Evolutionary conservation across 1,140 invertebrate species (phyloP), one percentile per base, ranked within the genome.

Genomic region (Bombyx mandarina): DNA sequence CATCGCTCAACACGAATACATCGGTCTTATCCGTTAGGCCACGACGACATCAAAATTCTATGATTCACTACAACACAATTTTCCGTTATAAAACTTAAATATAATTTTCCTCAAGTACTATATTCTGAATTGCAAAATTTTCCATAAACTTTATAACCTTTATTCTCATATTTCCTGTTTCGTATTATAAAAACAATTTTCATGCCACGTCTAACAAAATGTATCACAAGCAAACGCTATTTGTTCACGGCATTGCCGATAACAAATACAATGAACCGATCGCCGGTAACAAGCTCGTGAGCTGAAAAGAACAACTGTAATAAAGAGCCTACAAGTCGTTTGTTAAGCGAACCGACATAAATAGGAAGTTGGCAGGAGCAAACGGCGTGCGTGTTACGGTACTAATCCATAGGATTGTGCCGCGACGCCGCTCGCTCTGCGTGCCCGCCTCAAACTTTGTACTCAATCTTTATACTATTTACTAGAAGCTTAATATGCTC

Each of bases 281-380:
- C 18, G 22, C 66, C 66, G 63, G 67, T 75, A 81, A 80, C 77
- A 75, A 76, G 71, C 62, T 82, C 70, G 75, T 83, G 76, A 82
- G 63, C 72, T 71, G 75, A 82, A 82, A 82, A 77, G 77, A 86
- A 86, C 83, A 86, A 82, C 75, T 85, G 83, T 81, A 86, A 84
- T 84, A 84, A 84, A 84, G 80, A 77, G 80, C 79, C 80, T 83
- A 86, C 83, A 85, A 86, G 83, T 85, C 84, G 82, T 84, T 83
- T 83, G 76, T 76, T 81, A 78, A 71, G 79, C 69, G 72, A 77
- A 70, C 75, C 69, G 72, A 86, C 75, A 77, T 80, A 84, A 84
- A 85, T 79, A 87, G 73, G 67, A 76, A 78, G 75, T 76, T 72
- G 73, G 70, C 65, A 49, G 6, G 54, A 60, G 65, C 55, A 56